Conservation (phyloP, 2,888 invertebrate species). For the Limnephilus marmoratus region DNA sequence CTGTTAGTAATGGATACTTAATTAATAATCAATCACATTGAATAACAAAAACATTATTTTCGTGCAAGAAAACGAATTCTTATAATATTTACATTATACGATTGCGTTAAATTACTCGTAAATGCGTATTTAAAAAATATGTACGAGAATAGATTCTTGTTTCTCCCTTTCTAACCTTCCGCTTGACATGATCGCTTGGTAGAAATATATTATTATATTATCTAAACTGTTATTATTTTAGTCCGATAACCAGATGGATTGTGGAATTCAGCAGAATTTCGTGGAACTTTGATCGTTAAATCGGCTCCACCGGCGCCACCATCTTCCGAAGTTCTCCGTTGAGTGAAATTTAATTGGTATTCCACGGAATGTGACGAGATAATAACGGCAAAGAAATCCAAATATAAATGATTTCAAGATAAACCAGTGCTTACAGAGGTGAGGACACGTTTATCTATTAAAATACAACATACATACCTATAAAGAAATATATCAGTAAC, state of each 20-base stretch:
- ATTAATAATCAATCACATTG: too few relatives aligned
- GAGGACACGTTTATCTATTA: not conserved
- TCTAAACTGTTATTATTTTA: not conserved
- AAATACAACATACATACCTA: not conserved
- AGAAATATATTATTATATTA: not conserved
- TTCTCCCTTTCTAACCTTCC: not conserved
- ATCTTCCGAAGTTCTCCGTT: not conserved
- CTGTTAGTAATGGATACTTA: too few relatives aligned
- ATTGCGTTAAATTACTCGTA: too few relatives aligned
- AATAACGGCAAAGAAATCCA: not conserved
- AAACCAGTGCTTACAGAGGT: not conserved
- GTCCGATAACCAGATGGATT: not conserved
- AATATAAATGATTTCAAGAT: not conserved
- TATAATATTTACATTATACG: too few relatives aligned
- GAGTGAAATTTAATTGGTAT: slow-evolving; percentile 21
- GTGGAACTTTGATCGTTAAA: not conserved
- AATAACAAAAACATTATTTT: too few relatives aligned
- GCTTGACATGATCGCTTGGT: not conserved
- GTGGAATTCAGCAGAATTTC: not conserved
- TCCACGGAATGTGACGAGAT: not conserved
- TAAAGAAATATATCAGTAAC: too few relatives aligned
- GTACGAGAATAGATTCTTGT: not conserved
- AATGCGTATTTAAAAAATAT: too few relatives aligned
- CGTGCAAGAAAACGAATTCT: too few relatives aligned
- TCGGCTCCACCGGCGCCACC: not conserved